A percentile compares a stretch with the other conserved stretches of the same genome.
Conservation (phyloP, 2,797 vertebrate genomes). For the Macrochelys suwanniensis region DNA sequence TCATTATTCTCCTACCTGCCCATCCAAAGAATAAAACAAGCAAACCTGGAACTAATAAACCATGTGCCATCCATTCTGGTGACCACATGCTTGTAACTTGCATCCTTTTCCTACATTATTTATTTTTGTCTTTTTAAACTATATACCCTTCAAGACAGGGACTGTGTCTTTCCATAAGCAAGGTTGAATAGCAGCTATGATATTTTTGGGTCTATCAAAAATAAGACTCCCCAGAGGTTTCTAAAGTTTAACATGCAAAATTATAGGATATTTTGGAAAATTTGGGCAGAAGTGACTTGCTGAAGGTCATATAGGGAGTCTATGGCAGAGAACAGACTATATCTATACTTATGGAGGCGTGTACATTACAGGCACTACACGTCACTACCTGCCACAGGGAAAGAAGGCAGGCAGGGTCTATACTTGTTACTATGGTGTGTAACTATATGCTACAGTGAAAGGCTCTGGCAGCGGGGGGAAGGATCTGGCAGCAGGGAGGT, state of each 20-base stretch:
- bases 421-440: background rate
- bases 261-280: background rate
- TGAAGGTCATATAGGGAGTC: background rate
- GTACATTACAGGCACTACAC: background rate
- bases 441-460: background rate
- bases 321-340: background rate
- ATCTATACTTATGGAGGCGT: background rate
- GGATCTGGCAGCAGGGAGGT: background rate
- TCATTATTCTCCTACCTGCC: background rate
- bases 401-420: background rate
- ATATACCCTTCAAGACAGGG: background rate
- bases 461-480: background rate
- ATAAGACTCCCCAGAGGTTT: background rate
- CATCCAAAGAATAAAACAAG: background rate
- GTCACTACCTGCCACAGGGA: background rate
- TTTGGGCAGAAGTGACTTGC: background rate
- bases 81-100: background rate
- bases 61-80: background rate
- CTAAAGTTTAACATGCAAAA: background rate
- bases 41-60: background rate
- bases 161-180: background rate
- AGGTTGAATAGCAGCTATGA: background rate
- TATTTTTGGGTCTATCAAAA: background rate
- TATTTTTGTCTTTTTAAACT: background rate
- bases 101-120: background rate